Evolutionary conservation across 1,140 invertebrate species (phyloP), one percentile per base, ranked within the genome.

Genomic region (Pogonomyrmex californicus): DNA sequence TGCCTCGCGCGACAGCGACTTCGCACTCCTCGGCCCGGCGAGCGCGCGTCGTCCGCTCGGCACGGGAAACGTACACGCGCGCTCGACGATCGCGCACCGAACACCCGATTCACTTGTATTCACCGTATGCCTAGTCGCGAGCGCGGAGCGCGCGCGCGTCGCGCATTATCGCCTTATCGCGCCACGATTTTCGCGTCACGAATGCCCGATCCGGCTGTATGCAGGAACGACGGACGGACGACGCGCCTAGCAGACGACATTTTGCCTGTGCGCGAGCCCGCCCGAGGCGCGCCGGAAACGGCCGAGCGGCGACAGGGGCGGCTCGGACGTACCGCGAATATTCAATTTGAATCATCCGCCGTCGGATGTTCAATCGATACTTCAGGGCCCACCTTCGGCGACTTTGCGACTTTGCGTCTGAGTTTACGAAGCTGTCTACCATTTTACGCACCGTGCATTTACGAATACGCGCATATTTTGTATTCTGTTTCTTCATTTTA

Each of bases 221-320:
- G 58, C 76, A 23, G 23, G 51, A 41, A 83, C 54, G 68, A 75
- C 83, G 54, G 68, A 75, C 83, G 54, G 89, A 93, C 93, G 93
- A 94, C 92, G 93, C 93, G 92, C 87, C 91, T 93, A 93, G 92
- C 92, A 93, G 92, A 91, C 93, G 93, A 93, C 93, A 94, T 94
- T 92, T 94, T 94, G 92, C 76, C 86, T 92, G 82, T 49, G 36
- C 56, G 65, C 92, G 89, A 91, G 75, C 4, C 12, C n/a, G 2
- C 0, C 60, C 92, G 92, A 93, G 23, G 2, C 54, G 7, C 12
- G n/a, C 54, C 91, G 90, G 63, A 68, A 49, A 63, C 44, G 33
- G 2, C 68, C 92, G 92, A 91, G 51, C 30, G 17, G 7, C 33
- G 47, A 2, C 63, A 51, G 63, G 77, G 79, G 30, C 68, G 54